Evolutionary conservation across 2,888 invertebrate genomes (phyloP), one percentile per base, ranked within the genome.

Genomic region (Leptinotarsa peninsularis): DNA sequence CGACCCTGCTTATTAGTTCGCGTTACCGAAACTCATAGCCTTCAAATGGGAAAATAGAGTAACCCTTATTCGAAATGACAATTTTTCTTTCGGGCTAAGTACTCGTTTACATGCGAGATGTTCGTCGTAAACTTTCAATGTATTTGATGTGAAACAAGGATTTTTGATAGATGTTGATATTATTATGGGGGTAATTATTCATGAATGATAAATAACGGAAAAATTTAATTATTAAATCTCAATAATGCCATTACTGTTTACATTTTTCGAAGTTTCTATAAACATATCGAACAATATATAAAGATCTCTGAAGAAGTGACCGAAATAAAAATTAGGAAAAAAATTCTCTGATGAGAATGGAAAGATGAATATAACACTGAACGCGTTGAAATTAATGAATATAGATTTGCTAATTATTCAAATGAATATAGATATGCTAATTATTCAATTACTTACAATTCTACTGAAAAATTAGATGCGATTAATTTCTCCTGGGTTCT

Each of bases 1-100:
- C 63, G 63, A 63, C 63, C 63, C 63, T 63, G 63, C 33, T 63
- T 63, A 63, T 63, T 63, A 63, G 63, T 63, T 63, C 43, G 63
- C 63, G 63, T 63, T 63, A n/a, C 63, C 63, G 63, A 63, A 63
- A n/a, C 43, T 18, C 43, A n/a, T 63, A 43, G 27, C 27, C 33
- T 63, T 4, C 33, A 7, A 63, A 63, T 63, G n/a, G 63, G 33
- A 63, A 63, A 58, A 63, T n/a, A 33, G 63, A 63, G 43, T 27
- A 63, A 63, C 33, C 63, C 63, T 43, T 33, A 33, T 63, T 63
- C n/a, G 63, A 63, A 63, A 33, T 63, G 63, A 63, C 63, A 63
- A 63, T 63, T 43, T 27, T 63, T 63, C 63, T 63, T 33, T 33
- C 10, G 17, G n/a, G 43, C 33, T 33, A 63, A 63, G 63, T 63